Evolutionary conservation across 2,888 invertebrate species (phyloP).

Genomic region (Melolontha melolontha): DNA sequence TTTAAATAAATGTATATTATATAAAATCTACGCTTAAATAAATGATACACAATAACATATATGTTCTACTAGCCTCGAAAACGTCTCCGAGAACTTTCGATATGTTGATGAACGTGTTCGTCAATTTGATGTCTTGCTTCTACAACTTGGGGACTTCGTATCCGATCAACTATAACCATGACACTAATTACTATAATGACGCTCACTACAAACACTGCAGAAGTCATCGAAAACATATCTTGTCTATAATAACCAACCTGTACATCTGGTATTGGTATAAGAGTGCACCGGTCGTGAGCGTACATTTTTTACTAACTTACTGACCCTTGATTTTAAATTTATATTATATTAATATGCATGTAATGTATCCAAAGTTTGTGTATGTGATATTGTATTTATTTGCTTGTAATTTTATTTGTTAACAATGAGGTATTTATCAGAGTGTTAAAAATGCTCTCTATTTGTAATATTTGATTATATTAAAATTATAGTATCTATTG

Average conservation of each 20-base stretch:
- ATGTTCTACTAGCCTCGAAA: slow-evolving; percentile 17
- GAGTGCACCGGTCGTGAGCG: slow-evolving; percentile 7
- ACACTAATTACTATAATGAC: slow-evolving; percentile 34
- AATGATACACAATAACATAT: background rate
- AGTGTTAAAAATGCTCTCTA: slow-evolving; percentile 21
- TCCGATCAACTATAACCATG: slow-evolving; percentile 23
- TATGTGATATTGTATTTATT: slow-evolving; percentile 20
- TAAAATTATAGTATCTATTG: slow-evolving; percentile 11
- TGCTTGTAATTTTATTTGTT: slow-evolving; percentile 7
- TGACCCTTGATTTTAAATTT: slow-evolving; percentile 11
- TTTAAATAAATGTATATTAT: slow-evolving; percentile 20
- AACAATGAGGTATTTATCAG: slow-evolving; percentile 31
- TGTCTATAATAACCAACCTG: slow-evolving; percentile 11
- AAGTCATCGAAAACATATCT: slow-evolving; percentile 25
- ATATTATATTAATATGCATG: background rate
- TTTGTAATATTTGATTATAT: slow-evolving; percentile 16
- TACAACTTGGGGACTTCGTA: slow-evolving; percentile 25
- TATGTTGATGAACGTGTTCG: slow-evolving; percentile 3
- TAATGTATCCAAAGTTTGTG: slow-evolving; percentile 2
- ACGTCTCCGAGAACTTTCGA: slow-evolving; percentile 7
- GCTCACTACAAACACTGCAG: slow-evolving; percentile 27
- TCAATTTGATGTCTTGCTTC: slow-evolving; percentile 11
- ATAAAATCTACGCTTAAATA: background rate
- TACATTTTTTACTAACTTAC: slow-evolving; percentile 34
- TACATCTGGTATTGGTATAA: slow-evolving; percentile 8